Percentiles rank a stretch among this genome's conserved stretches.
Evolutionary conservation across 1,140 invertebrate genomes (phyloP).

Genomic region (Orius insidiosus): DNA sequence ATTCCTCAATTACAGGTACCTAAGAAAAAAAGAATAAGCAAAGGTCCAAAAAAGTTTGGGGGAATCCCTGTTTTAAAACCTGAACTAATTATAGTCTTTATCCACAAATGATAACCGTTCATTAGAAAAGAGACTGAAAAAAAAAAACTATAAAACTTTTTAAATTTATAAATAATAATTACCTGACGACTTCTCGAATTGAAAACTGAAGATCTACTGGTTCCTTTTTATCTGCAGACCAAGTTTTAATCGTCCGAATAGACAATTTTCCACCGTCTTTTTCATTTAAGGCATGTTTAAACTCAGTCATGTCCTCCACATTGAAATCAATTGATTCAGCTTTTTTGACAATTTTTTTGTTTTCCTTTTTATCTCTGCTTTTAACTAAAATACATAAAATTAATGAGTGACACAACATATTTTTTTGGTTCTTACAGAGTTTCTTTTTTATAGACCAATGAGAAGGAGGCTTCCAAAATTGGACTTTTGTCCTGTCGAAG

Average conservation of each 20-base stretch:
- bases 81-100: slow-evolving; percentile 9
- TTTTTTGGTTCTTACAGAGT: slow-evolving; percentile 29
- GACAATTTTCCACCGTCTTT: too few species aligned
- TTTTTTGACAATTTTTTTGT: too few species aligned
- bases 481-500: slow-evolving; percentile 34
- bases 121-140: slow-evolving; percentile 10
- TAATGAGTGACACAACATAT: too few species aligned
- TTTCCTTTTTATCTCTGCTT: too few species aligned
- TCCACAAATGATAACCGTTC: slow-evolving; percentile 1
- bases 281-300: too few species aligned
- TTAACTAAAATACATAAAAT: too few species aligned
- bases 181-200: background rate
- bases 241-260: background rate
- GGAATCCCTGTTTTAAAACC: too few species aligned
- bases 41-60: too few species aligned
- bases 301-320: too few species aligned
- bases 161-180: too few species aligned
- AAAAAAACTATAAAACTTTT: too few species aligned
- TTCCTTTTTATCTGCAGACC: background rate
- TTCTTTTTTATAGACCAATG: slow-evolving; percentile 57
- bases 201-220: background rate
- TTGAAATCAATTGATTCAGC: too few species aligned
- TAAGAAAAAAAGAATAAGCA: background rate
- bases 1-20: slow-evolving; percentile 24
- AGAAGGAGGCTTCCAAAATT: slow-evolving; percentile 54